phyloP scores from a whole-genome alignment of 1,140 invertebrate species.

The Spodoptera frugiperda region DNA sequence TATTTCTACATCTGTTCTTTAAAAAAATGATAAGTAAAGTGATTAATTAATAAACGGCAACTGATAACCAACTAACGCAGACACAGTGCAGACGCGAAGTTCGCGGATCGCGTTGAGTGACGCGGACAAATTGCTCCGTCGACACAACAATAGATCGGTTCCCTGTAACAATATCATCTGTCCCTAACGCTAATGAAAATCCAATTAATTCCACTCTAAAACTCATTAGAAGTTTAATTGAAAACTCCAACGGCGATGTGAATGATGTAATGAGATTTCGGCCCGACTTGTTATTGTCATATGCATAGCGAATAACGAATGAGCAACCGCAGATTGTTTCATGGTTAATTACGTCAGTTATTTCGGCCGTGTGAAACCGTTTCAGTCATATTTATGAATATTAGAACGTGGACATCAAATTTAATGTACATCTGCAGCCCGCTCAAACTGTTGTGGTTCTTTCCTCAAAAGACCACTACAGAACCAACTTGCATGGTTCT shows the following conservation, averaged over 20 bases:
- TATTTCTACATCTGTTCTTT: not conserved
- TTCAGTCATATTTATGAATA: conserved; percentile 63
- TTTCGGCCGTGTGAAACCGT: conserved; percentile 53
- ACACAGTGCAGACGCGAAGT: conserved; percentile 61
- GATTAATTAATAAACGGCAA: conserved; percentile 7
- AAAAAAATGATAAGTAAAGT: not conserved
- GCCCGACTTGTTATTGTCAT: conserved; percentile 78
- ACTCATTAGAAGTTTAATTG: conserved; percentile 85
- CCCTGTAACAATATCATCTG: conserved; percentile 84
- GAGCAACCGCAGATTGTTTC: conserved; percentile 63
- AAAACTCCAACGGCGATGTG: conserved; percentile 80
- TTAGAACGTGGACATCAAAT: conserved; percentile 52
- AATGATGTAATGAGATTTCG: conserved; percentile 83
- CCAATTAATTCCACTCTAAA: conserved; percentile 84
- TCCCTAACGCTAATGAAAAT: conserved; percentile 84
- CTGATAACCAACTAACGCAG: conserved; percentile 23
- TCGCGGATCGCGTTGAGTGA: conserved; percentile 65
- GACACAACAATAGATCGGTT: conserved; percentile 77
- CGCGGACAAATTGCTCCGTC: conserved; percentile 75
- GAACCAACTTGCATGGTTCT: too few species aligned
- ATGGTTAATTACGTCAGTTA: conserved; percentile 75
- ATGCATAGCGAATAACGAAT: conserved; percentile 67
- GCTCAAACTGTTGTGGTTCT: too few species aligned
- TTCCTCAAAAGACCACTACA: too few species aligned
- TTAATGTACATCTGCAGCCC: conserved; percentile 48